Evolutionary conservation across 2,113 vertebrate genomes (phyloP).

Genomic region (Etia nguti): DNA sequence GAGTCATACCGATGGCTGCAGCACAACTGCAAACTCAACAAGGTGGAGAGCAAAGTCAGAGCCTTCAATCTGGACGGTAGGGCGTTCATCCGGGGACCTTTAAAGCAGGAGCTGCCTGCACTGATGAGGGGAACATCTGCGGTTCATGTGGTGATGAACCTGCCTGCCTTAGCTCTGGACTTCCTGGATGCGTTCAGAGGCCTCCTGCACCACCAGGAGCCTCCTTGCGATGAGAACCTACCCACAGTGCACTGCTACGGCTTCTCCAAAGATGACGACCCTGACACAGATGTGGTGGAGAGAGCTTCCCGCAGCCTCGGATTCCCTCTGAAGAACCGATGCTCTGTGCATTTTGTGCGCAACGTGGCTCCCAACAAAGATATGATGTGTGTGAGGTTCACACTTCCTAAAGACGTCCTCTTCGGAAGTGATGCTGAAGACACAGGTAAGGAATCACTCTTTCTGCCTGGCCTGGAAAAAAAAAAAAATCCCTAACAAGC

Average conservation of each 20-base stretch:
- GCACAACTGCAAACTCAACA: conserved; percentile 92
- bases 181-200: conserved; percentile 84
- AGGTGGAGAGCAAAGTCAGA: conserved; percentile 77
- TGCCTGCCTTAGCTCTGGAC: conserved; percentile 87
- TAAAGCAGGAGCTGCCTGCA: conserved; percentile 77
- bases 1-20: conserved; percentile 88
- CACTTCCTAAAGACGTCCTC: conserved; percentile 77
- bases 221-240: conserved; percentile 46
- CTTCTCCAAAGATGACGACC: conserved; percentile 86
- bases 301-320: conserved; percentile 75
- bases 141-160: conserved; percentile 91
- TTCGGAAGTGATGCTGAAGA: conserved; percentile 61
- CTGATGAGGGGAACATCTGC: conserved; percentile 62
- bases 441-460: conserved; percentile 68
- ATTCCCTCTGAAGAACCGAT: conserved; percentile 69
- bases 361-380: conserved; percentile 96
- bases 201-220: conserved; percentile 66
- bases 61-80: conserved; percentile 89
- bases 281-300: conserved; percentile 76
- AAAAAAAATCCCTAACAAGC: neutral
- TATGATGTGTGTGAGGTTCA: conserved; percentile 92
- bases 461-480: too few species aligned
- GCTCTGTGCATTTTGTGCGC: conserved; percentile 83
- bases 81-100: conserved; percentile 83
- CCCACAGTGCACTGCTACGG: conserved; percentile 89